Evolutionary conservation across 2,797 vertebrate genomes (phyloP).

Genomic region (Coracias cyanogaster): DNA sequence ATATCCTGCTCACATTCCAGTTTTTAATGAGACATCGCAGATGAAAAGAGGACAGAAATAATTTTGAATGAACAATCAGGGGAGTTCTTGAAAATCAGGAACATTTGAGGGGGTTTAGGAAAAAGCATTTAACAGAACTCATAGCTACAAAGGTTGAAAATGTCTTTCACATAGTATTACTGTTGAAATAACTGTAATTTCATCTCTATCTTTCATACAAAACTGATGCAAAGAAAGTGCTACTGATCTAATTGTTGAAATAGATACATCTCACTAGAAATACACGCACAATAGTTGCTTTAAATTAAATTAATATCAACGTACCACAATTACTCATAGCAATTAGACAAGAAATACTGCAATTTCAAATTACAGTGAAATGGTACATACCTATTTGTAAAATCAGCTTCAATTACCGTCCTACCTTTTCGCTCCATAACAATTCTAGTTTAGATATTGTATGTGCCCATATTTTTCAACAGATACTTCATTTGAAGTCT

Average conservation of each 20-base stretch:
- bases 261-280: neutral
- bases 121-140: conserved; percentile 51
- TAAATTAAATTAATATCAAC: neutral
- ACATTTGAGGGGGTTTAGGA: conserved; percentile 16
- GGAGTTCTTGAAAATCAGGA: conserved; percentile 64
- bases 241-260: neutral
- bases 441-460: neutral
- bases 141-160: conserved; percentile 35
- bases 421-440: neutral
- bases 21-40: conserved; percentile 76
- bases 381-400: neutral
- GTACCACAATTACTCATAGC: neutral
- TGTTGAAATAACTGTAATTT: conserved; percentile 29
- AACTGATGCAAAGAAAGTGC: neutral
- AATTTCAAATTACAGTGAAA: neutral
- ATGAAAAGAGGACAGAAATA: conserved; percentile 61
- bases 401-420: neutral
- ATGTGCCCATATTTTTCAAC: neutral
- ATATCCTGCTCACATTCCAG: conserved; percentile 27
- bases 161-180: neutral
- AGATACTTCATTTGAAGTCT: neutral
- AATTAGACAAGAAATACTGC: neutral
- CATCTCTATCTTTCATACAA: neutral
- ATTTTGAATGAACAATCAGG: conserved; percentile 66
- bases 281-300: neutral